Percentiles rank a stretch among this genome's conserved stretches.
Conservation (phyloP, 2,797 vertebrate genomes). For the Luscinia luscinia region DNA sequence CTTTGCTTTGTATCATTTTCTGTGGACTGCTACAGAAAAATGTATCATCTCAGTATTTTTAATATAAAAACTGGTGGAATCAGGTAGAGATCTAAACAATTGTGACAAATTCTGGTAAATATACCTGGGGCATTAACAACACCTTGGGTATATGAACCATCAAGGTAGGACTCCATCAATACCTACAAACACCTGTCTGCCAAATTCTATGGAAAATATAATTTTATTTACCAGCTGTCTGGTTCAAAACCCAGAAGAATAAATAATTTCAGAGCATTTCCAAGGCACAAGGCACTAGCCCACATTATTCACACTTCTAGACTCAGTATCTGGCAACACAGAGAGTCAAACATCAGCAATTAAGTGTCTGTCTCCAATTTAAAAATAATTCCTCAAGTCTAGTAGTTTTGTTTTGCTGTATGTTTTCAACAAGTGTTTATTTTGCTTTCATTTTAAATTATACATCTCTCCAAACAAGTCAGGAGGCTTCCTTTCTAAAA, state of each 20-base stretch:
- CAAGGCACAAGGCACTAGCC: slow-evolving; percentile 14
- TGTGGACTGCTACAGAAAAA: neutral
- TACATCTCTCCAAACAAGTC: slow-evolving; percentile 19
- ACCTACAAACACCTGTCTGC: neutral
- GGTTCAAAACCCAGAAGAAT: slow-evolving; percentile 29
- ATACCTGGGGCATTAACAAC: neutral
- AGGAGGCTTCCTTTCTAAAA: neutral
- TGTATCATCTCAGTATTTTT: neutral
- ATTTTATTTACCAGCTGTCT: slow-evolving; percentile 57
- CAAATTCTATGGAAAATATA: neutral
- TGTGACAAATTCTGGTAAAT: neutral
- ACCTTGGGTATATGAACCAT: neutral
- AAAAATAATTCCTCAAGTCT: slow-evolving; percentile 57
- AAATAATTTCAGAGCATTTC: slow-evolving; percentile 24
- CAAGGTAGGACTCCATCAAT: neutral
- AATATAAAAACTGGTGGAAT: neutral
- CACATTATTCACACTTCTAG: slow-evolving; percentile 42
- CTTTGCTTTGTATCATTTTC: neutral
- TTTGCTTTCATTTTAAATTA: slow-evolving; percentile 41
- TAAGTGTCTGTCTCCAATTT: slow-evolving; percentile 56
- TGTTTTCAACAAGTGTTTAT: slow-evolving; percentile 43
- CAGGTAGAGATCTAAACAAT: neutral
- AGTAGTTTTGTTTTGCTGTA: slow-evolving; percentile 40
- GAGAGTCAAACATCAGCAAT: slow-evolving; percentile 49
- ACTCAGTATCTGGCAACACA: slow-evolving; percentile 36